These are phyloP conservation scores for Pedionomus torquatus DNA, from an alignment of 2,113 vertebrate species.

Conservation along the genomic window DNA sequence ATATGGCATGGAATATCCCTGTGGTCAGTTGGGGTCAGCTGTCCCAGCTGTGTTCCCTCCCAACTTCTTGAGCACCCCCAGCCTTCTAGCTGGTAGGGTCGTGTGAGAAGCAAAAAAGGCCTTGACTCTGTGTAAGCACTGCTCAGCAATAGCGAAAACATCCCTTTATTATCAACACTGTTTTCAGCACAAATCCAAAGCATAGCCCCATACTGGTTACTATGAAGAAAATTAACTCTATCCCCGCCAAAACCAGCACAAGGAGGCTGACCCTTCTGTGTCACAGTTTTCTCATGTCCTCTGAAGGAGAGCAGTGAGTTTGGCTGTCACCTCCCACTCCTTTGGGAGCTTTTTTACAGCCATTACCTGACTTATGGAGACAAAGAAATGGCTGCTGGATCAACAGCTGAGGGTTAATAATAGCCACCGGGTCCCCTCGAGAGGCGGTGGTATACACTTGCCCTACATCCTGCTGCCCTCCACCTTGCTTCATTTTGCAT, in stretches of 20 bases:
- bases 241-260: not conserved
- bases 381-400: not conserved
- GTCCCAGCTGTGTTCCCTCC: not conserved
- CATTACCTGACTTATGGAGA: not conserved
- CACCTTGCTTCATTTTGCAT: not conserved
- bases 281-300: not conserved
- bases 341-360: not conserved
- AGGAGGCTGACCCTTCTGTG: not conserved
- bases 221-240: not conserved
- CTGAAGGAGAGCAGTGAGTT: not conserved
- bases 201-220: not conserved
- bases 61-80: not conserved
- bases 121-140: not conserved
- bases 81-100: not conserved
- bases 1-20: not conserved
- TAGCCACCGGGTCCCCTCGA: not conserved
- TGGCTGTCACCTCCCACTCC: not conserved
- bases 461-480: accelerated
- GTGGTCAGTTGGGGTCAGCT: not conserved
- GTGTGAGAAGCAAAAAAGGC: not conserved
- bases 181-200: not conserved
- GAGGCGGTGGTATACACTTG: not conserved
- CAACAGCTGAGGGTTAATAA: not conserved
- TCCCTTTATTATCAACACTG: not conserved
- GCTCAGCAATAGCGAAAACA: not conserved